These are phyloP conservation scores for Alca torda DNA, from an alignment of 2,797 vertebrate genomes.

Conservation along the genomic window DNA sequence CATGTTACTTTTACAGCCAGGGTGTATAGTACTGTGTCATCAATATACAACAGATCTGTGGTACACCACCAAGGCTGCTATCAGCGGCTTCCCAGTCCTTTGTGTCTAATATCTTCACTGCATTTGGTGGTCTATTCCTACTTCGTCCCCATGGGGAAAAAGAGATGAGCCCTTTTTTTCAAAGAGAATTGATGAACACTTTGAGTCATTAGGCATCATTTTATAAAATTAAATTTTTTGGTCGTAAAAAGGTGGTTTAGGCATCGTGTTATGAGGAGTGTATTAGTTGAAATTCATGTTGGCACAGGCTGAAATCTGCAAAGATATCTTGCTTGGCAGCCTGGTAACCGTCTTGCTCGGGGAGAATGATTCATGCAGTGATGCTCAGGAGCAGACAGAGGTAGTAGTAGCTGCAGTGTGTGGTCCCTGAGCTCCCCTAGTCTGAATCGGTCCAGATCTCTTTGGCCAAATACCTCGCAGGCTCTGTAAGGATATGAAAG, in stretches of 20 bases:
- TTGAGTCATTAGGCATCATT: not conserved
- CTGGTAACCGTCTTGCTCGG: not conserved
- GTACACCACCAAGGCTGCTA: not conserved
- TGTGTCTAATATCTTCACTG: not conserved
- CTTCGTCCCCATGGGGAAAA: not conserved
- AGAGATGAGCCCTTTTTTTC: not conserved
- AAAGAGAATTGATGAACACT: not conserved
- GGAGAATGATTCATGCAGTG: not conserved
- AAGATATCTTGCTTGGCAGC: not conserved
- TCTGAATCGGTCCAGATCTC: not conserved
- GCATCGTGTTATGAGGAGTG: not conserved
- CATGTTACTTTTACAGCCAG: conserved; percentile 40
- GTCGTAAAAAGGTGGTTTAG: not conserved
- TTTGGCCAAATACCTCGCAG: not conserved
- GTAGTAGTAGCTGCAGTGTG: not conserved
- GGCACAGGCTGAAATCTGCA: not conserved
- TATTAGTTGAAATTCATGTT: not conserved
- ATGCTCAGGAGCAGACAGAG: not conserved
- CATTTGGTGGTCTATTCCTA: not conserved
- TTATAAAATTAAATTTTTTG: not conserved
- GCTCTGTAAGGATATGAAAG: not conserved
- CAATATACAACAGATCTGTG: not conserved
- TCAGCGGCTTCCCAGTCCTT: not conserved
- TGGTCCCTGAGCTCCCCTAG: not conserved
- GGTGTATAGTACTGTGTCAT: not conserved